Conservation (phyloP, 2,113 vertebrate genomes). For the Oreotragus oreotragus region DNA sequence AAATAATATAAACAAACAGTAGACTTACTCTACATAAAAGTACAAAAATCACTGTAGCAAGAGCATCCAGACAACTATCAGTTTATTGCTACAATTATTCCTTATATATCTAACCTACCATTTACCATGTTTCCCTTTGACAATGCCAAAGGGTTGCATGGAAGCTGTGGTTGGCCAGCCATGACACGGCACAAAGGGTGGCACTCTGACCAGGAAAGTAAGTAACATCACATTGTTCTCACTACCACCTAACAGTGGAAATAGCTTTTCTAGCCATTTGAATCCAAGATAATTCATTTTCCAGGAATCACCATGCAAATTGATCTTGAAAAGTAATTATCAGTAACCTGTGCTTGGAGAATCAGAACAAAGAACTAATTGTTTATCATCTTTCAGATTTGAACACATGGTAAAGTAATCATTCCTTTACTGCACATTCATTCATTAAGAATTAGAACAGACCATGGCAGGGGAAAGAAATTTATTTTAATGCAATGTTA, state of each 20-base stretch:
- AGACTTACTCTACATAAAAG: neutral
- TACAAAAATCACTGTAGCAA: neutral
- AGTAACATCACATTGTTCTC: neutral
- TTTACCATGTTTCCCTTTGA: neutral
- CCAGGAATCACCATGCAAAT: neutral
- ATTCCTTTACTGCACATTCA: neutral
- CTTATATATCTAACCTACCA: neutral
- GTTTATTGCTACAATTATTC: neutral
- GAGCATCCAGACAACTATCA: neutral
- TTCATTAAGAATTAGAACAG: neutral
- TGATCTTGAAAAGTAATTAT: neutral
- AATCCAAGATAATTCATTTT: neutral
- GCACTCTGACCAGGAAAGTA: neutral
- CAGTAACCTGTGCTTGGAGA: neutral
- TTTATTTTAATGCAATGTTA: neutral
- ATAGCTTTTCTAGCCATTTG: neutral
- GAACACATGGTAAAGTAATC: neutral
- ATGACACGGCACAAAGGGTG: neutral
- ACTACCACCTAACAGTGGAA: neutral
- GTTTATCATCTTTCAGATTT: neutral
- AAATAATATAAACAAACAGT: neutral
- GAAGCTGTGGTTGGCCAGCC: neutral
- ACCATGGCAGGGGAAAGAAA: neutral
- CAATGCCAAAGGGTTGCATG: neutral
- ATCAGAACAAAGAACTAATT: neutral